Evolutionary conservation across 2,797 vertebrate genomes (phyloP).

Genomic region (Rhincodon typus): DNA sequence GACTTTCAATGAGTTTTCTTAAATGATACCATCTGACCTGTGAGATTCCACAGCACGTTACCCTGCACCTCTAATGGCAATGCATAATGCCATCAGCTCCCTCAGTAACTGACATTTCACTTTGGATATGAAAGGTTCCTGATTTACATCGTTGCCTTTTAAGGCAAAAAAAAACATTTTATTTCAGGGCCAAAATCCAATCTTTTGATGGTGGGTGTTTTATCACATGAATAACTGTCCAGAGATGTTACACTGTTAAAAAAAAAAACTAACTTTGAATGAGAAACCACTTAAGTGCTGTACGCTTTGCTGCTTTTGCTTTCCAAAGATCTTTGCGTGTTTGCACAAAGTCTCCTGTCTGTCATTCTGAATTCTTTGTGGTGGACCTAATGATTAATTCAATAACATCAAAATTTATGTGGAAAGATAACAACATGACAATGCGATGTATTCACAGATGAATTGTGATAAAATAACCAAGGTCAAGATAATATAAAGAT

Average conservation of each 20-base stretch:
- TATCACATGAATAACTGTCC: neutral
- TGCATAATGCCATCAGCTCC: too few relatives aligned
- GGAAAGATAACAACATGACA: constrained; percentile 1
- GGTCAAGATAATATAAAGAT: constrained; percentile 23
- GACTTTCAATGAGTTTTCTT: too few relatives aligned
- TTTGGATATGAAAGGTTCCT: neutral
- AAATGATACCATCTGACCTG: too few relatives aligned
- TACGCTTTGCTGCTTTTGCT: neutral
- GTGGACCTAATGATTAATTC: constrained; percentile 28
- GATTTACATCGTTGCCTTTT: neutral
- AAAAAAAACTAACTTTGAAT: neutral
- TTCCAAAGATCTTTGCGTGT: neutral
- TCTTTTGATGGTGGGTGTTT: neutral
- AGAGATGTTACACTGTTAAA: neutral
- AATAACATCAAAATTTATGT: constrained; percentile 23
- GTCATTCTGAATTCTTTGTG: constrained; percentile 16
- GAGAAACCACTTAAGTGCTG: neutral
- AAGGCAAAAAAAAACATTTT: neutral
- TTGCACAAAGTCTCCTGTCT: neutral
- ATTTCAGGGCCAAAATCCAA: neutral
- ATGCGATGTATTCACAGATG: neutral
- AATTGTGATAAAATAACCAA: neutral
- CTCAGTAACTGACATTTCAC: neutral
- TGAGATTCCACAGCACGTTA: too few relatives aligned
- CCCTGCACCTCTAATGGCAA: too few relatives aligned